Percentiles rank a stretch among this genome's conserved stretches.
phyloP scores from a whole-genome alignment of 2,888 invertebrate species.

The Phania funesta region DNA sequence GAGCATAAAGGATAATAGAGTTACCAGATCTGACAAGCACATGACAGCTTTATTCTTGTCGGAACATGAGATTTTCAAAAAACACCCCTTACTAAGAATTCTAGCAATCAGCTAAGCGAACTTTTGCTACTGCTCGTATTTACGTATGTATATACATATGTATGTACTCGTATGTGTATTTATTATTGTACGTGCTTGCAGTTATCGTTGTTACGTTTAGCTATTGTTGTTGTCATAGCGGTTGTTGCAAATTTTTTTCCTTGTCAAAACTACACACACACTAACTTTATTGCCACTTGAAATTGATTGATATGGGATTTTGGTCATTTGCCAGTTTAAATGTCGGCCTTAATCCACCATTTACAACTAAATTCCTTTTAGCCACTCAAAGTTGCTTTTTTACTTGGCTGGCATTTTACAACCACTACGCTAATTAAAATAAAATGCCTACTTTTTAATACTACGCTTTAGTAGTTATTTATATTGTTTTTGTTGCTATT shows the following conservation, averaged over 20 bases:
- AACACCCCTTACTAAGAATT: too few species aligned
- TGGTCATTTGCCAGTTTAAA: slow-evolving; percentile 71
- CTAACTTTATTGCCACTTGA: slow-evolving; percentile 45
- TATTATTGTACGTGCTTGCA: background rate
- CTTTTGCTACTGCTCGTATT: background rate
- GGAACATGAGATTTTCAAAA: too few species aligned
- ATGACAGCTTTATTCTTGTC: too few species aligned
- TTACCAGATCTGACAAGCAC: too few species aligned
- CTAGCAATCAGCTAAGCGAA: too few species aligned
- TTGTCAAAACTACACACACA: slow-evolving; percentile 28
- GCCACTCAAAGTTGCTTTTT: background rate
- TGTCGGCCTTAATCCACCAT: slow-evolving; percentile 47
- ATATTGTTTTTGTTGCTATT: slow-evolving; percentile 10
- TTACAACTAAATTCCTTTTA: slow-evolving; percentile 31
- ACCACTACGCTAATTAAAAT: background rate
- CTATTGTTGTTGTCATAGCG: background rate
- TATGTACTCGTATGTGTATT: background rate
- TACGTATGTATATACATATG: background rate
- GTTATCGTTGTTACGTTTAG: background rate
- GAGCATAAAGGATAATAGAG: too few species aligned
- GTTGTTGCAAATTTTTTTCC: slow-evolving; percentile 7
- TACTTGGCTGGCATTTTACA: background rate
- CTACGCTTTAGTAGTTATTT: slow-evolving; percentile 29
- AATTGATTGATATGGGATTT: slow-evolving; percentile 77
- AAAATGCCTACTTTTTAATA: slow-evolving; percentile 34